Percentiles rank a stretch among this genome's conserved stretches.
Conservation (phyloP, 30 jellyfish, hydroid and myxozoan species). For the Turritopsis rubra region DNA sequence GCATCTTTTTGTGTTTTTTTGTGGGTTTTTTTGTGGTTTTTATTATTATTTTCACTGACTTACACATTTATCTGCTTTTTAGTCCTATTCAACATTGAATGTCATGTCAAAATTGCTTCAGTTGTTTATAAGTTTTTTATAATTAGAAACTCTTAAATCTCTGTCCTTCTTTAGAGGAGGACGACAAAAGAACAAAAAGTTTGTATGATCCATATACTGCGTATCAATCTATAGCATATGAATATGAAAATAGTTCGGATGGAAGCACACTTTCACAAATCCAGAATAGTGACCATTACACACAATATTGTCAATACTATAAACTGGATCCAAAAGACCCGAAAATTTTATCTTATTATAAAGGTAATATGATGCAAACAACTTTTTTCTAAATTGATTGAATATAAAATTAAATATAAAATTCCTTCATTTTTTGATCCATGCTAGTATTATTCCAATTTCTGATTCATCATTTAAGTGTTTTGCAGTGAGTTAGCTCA, state of each 20-base stretch:
- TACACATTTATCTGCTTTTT: no score
- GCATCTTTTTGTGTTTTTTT: no score
- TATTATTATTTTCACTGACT: no score
- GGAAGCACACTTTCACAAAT: conserved; percentile 2
- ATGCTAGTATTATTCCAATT: not conserved
- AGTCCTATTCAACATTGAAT: no score
- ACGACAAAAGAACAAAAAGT: conserved; percentile 33
- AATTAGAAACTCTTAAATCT: no score
- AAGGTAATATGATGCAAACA: conserved; percentile 26
- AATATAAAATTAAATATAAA: no score
- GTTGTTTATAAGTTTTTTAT: no score
- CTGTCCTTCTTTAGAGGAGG: conserved; percentile 61
- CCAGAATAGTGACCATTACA: not conserved
- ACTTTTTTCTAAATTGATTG: not conserved
- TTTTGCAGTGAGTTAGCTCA: no score
- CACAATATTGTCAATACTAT: conserved; percentile 29
- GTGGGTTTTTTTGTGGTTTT: no score
- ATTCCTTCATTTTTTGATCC: no score
- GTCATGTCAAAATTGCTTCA: no score
- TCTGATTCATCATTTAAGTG: no score
- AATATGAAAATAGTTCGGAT: conserved; percentile 22
- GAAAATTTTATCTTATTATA: conserved; percentile 29
- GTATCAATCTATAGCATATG: conserved; percentile 31
- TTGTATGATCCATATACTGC: conserved; percentile 32
- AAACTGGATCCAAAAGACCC: conserved; percentile 78